Base-by-base conservation (phyloP, 1,140 invertebrate genomes). In the Drosophila lini region DNA sequence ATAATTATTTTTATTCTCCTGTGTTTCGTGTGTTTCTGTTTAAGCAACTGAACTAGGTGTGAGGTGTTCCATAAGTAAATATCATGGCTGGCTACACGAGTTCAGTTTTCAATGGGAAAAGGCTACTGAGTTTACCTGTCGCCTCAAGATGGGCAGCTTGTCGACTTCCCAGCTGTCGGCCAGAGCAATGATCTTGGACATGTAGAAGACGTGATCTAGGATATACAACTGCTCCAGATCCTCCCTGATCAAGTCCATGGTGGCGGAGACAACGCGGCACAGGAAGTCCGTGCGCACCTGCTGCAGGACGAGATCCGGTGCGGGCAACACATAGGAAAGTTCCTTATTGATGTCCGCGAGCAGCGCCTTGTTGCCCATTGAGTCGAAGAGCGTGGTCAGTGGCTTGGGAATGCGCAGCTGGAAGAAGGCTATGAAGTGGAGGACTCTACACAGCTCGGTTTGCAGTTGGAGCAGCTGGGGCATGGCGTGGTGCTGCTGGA, bases 161-260 rank as follows among this genome's bases (percentile, higher is more conserved):
- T 97, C 95, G 34, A 98, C 92, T 63, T 95, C 94, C 97, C 98
- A 98, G 53, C 96, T 94, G 42, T 95, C 94, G 0, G 96, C 96
- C 25, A 98, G 92, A 19, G 93, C 93, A 45, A 95, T 93, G 65
- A 96, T 95, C 81, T 95, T 95, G 81, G 94, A 92, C 93, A 97
- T 96, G 95, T 96, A 97, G 8, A 91, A 77, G 25, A 94, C 85
- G 69, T 95, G 95, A 71, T 96, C 94, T 3, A 92, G 92, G 44
- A 94, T 94, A 79, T 94, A 94, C 38, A 94, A 80, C 36, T 91
- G 86, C 60, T 94, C 92, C 25, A 93, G 92, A 36, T 94, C 94
- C 73, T 95, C 93, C 50, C 94, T 92, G 60, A 94, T 91, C 91
- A 84, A 91, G 92, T 94, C 95, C 83, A 96, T 94, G 1, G 95